phyloP scores from a whole-genome alignment of 2,797 vertebrate genomes.

The Pangasius krempfi region DNA sequence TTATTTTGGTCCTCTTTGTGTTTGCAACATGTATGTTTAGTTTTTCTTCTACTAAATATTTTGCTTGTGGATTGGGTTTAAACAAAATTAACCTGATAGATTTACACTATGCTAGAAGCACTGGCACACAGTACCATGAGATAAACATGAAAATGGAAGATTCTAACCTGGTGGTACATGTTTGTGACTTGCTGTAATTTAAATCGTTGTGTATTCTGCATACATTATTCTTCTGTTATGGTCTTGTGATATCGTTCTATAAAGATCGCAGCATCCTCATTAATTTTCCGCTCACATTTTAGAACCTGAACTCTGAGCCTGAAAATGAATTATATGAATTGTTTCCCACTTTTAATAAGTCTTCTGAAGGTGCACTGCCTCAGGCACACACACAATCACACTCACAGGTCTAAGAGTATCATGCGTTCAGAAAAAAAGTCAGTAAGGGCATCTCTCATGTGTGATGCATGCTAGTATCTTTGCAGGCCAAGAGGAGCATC shows the following conservation, averaged over 20 bases:
- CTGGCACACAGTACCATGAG: too few species aligned
- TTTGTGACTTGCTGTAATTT: background rate
- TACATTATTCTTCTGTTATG: background rate
- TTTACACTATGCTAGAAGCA: too few species aligned
- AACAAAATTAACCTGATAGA: too few species aligned
- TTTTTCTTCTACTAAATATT: too few species aligned
- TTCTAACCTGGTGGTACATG: background rate
- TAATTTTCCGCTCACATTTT: background rate
- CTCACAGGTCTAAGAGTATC: constrained; percentile 30
- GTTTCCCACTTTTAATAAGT: background rate
- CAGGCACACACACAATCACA: background rate
- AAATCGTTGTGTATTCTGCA: background rate
- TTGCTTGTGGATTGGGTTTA: too few species aligned
- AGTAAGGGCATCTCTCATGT: constrained; percentile 40
- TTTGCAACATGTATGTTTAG: background rate
- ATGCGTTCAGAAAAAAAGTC: constrained; percentile 30
- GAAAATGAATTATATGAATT: constrained; percentile 6
- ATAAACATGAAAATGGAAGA: background rate
- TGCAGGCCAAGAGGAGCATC: constrained; percentile 56
- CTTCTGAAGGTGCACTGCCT: constrained; percentile 9
- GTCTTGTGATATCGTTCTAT: background rate
- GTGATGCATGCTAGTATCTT: constrained; percentile 34
- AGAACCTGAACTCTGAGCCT: background rate
- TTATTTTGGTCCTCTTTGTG: background rate
- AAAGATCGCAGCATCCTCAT: background rate